phyloP scores from a whole-genome alignment of 2,797 vertebrate species.

The Artibeus lituratus region DNA sequence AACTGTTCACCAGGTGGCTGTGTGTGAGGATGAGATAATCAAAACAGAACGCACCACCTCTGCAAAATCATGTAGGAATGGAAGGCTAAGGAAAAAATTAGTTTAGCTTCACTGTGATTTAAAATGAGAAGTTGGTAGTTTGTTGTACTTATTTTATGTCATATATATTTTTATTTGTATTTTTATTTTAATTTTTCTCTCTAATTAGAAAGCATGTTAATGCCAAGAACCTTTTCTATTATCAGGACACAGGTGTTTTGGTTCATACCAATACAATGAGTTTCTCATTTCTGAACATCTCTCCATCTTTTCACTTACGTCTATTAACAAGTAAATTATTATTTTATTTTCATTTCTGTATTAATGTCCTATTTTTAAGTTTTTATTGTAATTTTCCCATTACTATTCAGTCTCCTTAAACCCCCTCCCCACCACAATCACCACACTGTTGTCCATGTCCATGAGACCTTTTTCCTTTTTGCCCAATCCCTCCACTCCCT shows the following conservation, averaged over 20 bases:
- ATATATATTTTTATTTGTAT: not conserved
- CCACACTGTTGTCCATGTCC: too few relatives aligned
- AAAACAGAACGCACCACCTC: not conserved
- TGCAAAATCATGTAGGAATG: not conserved
- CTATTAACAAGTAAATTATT: not conserved
- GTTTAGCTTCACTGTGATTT: not conserved
- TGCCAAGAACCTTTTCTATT: not conserved
- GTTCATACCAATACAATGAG: not conserved
- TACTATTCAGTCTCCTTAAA: too few relatives aligned
- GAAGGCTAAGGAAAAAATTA: not conserved
- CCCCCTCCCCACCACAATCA: too few relatives aligned
- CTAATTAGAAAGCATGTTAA: not conserved
- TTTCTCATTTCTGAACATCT: not conserved
- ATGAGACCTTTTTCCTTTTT: too few relatives aligned
- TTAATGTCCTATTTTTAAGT: not conserved
- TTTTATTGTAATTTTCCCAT: too few relatives aligned
- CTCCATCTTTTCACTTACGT: not conserved
- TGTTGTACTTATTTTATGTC: not conserved
- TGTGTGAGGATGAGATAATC: not conserved
- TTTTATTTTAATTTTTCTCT: not conserved
- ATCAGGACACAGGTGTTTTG: not conserved
- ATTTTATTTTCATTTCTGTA: not conserved
- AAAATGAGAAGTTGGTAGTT: not conserved
- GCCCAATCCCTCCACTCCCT: too few relatives aligned
- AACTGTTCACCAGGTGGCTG: not conserved